Evolutionary conservation across 2,888 invertebrate species (phyloP).

Genomic region (Cotesia congregata): DNA sequence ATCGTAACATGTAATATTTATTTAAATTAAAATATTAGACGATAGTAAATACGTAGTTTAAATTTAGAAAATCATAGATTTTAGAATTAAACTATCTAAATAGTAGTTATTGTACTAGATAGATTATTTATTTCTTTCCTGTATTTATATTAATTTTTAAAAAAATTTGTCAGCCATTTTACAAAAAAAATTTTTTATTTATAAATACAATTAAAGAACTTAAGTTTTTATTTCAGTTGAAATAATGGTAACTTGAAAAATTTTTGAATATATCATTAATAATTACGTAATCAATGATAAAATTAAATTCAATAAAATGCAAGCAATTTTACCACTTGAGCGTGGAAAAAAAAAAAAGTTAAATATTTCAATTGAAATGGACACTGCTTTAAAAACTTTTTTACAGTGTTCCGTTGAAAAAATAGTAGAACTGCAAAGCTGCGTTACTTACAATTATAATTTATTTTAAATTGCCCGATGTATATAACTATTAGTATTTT

Average conservation of each 20-base stretch:
- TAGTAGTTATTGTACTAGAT: constrained; percentile 3
- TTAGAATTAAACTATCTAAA: neutral
- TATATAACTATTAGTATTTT: constrained; percentile 52
- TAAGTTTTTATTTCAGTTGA: neutral
- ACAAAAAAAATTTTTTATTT: neutral
- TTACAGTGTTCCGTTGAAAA: constrained; percentile 23
- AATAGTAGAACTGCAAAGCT: constrained; percentile 19
- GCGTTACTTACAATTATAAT: constrained; percentile 31
- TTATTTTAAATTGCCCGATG: constrained; percentile 37
- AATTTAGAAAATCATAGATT: constrained; percentile 28
- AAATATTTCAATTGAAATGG: constrained; percentile 15
- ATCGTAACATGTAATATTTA: constrained; percentile 57
- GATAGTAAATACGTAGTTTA: constrained; percentile 44
- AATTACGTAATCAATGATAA: too few relatives aligned
- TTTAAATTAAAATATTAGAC: constrained; percentile 58
- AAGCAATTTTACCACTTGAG: too few relatives aligned
- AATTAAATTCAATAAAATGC: too few relatives aligned
- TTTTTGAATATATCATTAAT: too few relatives aligned
- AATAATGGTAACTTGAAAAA: neutral
- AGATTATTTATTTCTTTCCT: constrained; percentile 19
- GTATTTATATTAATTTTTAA: neutral
- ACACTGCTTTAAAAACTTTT: constrained; percentile 20
- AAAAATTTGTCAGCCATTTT: neutral
- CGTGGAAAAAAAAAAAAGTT: too few relatives aligned
- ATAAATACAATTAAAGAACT: neutral